Base-by-base conservation (phyloP, 2,888 invertebrate genomes). In the Nemoura dubitans region DNA sequence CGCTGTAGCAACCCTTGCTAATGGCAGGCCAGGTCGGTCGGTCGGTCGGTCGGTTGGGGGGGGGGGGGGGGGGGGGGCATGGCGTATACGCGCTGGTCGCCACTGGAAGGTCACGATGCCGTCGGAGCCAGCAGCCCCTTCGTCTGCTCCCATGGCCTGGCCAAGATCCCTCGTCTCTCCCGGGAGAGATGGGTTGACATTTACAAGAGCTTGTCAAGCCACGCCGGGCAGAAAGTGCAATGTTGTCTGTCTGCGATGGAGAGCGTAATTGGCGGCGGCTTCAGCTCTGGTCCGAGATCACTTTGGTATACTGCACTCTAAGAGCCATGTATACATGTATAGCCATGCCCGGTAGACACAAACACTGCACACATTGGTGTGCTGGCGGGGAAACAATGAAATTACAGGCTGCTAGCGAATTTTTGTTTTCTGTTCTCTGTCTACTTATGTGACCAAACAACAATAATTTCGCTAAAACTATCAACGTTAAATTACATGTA, bases 101-200 rank as follows among this genome's bases (percentile, higher is more conserved):
- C 36, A 3, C 3, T 36, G 16, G 59, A 59, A 59, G 59, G 59
- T 59, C 59, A 59, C 59, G 14, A 59, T 7, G 36, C 10, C 21
- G 16, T 14, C 59, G 59, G 3, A 7, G 59, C 21, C 59, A 59
- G 59, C 59, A 59, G 59, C 59, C 59, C 59, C 59, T 59, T 59
- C 59, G 59, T 59, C 59, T 59, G 59, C 59, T 59, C 59, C 59
- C 59, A 59, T 1, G 36, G 3, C 36, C 59, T 3, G 21, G 14
- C 59, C 59, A 21, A 59, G 59, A 59, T 59, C 59, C 21, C 21
- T 3, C 59, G 14, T 59, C 59, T 59, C 59, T 59, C n/a, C n/a
- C n/a, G n/a, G n/a, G n/a, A 14, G 59, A 59, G 59, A 59, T 59
- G 59, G 59, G 59, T 59, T 59, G 59, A 59, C 59, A 59, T 59